A percentile compares a stretch with the other conserved stretches of the same genome.
phyloP scores from a whole-genome alignment of 1,140 invertebrate genomes.

The Thaumetopoea pityocampa region DNA sequence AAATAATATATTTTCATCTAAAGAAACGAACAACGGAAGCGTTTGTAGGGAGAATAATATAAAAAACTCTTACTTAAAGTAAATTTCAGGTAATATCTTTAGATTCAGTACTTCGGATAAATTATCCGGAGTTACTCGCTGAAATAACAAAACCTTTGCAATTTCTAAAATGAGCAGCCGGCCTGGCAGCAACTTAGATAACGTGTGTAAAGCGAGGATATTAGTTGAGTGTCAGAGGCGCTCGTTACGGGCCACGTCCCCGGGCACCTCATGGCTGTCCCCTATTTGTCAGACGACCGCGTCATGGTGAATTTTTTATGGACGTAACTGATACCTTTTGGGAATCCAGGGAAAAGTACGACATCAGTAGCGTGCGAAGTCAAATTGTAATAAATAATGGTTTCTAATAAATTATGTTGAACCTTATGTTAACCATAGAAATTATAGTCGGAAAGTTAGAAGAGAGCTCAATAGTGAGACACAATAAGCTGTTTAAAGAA shows the following conservation, averaged over 20 bases:
- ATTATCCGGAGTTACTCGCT: too few relatives aligned
- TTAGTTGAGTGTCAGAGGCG: constrained; percentile 28
- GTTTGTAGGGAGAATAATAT: too few relatives aligned
- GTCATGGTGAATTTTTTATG: constrained; percentile 28
- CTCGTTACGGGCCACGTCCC: constrained; percentile 29
- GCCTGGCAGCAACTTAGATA: constrained; percentile 30
- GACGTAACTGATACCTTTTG: constrained; percentile 16
- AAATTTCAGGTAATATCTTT: too few relatives aligned
- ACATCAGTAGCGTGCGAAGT: constrained; percentile 7
- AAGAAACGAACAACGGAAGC: too few relatives aligned
- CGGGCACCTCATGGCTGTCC: constrained; percentile 20
- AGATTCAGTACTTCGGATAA: too few relatives aligned
- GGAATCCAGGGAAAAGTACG: constrained; percentile 7
- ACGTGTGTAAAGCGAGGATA: constrained; percentile 39
- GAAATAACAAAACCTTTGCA: constrained; percentile 10
- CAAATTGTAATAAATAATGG: constrained; percentile 9
- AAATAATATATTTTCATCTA: too few relatives aligned
- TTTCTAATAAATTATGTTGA: neutral
- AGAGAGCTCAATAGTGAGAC: too few relatives aligned
- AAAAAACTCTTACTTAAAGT: too few relatives aligned
- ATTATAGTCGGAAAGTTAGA: too few relatives aligned
- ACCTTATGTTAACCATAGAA: too few relatives aligned
- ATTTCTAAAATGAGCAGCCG: constrained; percentile 23
- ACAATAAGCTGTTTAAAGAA: too few relatives aligned
- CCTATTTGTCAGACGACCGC: constrained; percentile 26